phyloP scores from a whole-genome alignment of 2,797 vertebrate genomes.

The Halcyon smyrnensis region DNA sequence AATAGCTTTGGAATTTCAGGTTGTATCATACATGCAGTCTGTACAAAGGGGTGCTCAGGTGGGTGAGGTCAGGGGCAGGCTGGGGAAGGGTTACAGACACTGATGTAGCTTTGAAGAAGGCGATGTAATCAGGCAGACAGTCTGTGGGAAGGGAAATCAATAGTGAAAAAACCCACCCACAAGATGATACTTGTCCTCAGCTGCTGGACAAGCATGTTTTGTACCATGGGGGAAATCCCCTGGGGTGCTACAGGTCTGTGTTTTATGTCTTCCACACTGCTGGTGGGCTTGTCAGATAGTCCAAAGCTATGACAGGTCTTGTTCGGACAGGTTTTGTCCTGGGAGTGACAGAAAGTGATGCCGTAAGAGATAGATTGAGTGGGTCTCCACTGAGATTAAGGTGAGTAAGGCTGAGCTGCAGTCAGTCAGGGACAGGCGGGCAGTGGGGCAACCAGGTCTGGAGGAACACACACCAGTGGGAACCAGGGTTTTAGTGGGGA shows the following conservation, averaged over 20 bases:
- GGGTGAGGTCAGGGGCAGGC: constrained; percentile 3
- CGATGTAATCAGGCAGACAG: constrained; percentile 47
- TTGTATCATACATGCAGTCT: constrained; percentile 74
- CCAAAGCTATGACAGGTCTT: not conserved
- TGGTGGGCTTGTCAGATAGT: constrained; percentile 45
- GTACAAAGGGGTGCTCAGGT: constrained; percentile 46
- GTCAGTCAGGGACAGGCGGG: not conserved
- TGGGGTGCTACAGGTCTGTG: not conserved
- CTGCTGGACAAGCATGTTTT: constrained; percentile 25
- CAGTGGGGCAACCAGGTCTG: not conserved
- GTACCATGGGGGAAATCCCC: constrained; percentile 1
- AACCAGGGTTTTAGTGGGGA: not conserved
- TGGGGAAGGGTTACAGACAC: constrained; percentile 38
- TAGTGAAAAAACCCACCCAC: not conserved
- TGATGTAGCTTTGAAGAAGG: constrained; percentile 39
- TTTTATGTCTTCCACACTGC: constrained; percentile 8
- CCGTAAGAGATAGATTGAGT: not conserved
- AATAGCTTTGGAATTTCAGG: constrained; percentile 91
- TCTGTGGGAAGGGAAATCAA: constrained; percentile 49
- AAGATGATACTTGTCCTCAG: constrained; percentile 46
- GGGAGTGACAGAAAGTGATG: not conserved
- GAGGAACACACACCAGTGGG: not conserved
- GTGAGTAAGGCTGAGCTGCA: not conserved
- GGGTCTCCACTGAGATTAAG: not conserved
- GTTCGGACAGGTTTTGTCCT: not conserved